A percentile compares a stretch with the other conserved stretches of the same genome.
Conservation (phyloP, 2,797 vertebrate species). For the Typhlichthys eigenmanni region DNA sequence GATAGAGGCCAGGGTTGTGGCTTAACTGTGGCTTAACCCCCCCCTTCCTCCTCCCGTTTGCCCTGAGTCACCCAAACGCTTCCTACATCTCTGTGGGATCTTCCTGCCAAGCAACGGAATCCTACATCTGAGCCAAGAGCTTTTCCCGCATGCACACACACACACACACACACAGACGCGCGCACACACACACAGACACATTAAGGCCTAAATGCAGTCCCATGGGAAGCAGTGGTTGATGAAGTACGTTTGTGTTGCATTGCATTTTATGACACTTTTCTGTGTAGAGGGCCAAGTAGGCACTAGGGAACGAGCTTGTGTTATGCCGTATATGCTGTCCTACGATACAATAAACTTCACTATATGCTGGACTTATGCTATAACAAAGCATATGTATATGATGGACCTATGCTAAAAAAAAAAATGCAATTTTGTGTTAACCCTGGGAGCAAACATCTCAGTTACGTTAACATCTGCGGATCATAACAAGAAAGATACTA, state of each 20-base stretch:
- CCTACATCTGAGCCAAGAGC: conserved; percentile 3
- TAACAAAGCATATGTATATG: too few species aligned
- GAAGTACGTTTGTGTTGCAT: conserved; percentile 10
- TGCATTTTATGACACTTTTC: conserved; percentile 3
- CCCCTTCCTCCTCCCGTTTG: conserved; percentile 46
- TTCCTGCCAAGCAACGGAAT: conserved; percentile 48
- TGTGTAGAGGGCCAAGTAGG: too few species aligned
- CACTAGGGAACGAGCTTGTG: too few species aligned
- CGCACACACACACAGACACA: conserved; percentile 22
- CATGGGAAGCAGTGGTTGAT: conserved; percentile 26
- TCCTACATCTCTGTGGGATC: conserved; percentile 59
- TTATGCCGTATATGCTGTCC: too few species aligned
- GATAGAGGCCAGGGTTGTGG: conserved; percentile 52
- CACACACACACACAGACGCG: conserved; percentile 6
- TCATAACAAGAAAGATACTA: too few species aligned
- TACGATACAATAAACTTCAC: too few species aligned
- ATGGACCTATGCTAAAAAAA: too few species aligned
- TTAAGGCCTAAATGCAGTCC: conserved; percentile 25
- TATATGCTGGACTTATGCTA: too few species aligned
- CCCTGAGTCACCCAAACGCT: conserved; percentile 52
- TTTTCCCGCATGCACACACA: not conserved
- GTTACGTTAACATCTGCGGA: not conserved
- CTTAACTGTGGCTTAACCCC: conserved; percentile 38
- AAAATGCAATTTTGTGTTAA: too few species aligned
- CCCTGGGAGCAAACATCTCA: too few species aligned